Conservation (phyloP, 2,797 vertebrate genomes). For the Poeciliopsis gracilis region DNA sequence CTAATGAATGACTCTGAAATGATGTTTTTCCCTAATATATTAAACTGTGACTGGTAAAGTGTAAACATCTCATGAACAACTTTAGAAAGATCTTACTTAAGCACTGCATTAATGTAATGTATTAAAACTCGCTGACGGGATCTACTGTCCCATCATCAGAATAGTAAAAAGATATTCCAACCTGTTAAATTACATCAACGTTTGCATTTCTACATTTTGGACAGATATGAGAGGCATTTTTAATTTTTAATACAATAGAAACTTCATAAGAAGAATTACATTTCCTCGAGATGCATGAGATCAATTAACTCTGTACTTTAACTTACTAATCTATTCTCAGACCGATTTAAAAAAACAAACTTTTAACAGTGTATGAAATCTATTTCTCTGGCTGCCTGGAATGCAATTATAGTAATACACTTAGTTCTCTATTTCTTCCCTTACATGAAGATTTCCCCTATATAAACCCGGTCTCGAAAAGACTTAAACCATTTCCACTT, state of each 20-base stretch:
- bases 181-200: slow-evolving; percentile 27
- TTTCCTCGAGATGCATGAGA: slow-evolving; percentile 42
- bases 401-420: background rate
- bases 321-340: slow-evolving; percentile 49
- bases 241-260: slow-evolving; percentile 35
- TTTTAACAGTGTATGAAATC: slow-evolving; percentile 7
- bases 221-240: slow-evolving; percentile 32
- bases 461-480: background rate
- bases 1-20: background rate
- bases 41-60: background rate
- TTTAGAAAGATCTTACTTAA: background rate
- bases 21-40: background rate
- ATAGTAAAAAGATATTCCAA: slow-evolving; percentile 4
- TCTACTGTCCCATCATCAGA: slow-evolving; percentile 9
- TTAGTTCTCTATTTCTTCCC: background rate
- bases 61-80: background rate
- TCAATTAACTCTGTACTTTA: slow-evolving; percentile 37
- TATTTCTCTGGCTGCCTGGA: slow-evolving; percentile 15
- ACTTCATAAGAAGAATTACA: slow-evolving; percentile 34
- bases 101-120: background rate
- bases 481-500: slow-evolving; percentile 28
- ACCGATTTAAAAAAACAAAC: slow-evolving; percentile 1
- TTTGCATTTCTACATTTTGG: slow-evolving; percentile 19
- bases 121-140: slow-evolving; percentile 16
- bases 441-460: background rate